phyloP scores from a whole-genome alignment of 2,888 invertebrate genomes.

The Diplolepis rosae region DNA sequence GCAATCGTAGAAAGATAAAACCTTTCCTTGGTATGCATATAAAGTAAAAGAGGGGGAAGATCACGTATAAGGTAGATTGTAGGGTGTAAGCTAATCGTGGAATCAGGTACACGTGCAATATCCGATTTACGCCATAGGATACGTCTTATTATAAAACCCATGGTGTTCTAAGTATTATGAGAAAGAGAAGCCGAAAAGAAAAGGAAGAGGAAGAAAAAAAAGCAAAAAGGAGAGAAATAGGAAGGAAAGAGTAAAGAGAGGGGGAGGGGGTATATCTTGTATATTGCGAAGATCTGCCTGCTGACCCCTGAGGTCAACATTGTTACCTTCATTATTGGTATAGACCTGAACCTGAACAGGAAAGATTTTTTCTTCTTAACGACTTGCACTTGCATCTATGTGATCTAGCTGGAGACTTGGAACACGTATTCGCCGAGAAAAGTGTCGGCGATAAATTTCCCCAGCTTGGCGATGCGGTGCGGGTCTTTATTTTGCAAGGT shows the following conservation, averaged over 20 bases:
- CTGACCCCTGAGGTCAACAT: conserved; percentile 65
- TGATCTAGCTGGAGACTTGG: conserved; percentile 7
- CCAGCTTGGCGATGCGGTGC: not conserved
- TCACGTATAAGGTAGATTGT: conserved; percentile 66
- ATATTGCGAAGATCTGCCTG: conserved; percentile 62
- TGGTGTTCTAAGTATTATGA: conserved; percentile 37
- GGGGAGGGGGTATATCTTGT: conserved; percentile 39
- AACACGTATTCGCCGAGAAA: conserved; percentile 5
- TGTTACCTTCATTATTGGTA: conserved; percentile 67
- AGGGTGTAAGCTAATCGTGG: conserved; percentile 61
- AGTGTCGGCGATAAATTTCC: conserved; percentile 15
- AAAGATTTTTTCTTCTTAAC: not conserved
- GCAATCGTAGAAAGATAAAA: conserved; percentile 36
- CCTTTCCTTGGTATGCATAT: conserved; percentile 41
- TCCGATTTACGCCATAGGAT: conserved; percentile 54
- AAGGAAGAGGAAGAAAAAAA: conserved; percentile 32
- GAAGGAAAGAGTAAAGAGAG: conserved; percentile 25
- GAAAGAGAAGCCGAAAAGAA: not conserved
- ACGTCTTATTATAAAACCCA: conserved; percentile 59
- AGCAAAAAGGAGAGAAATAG: conserved; percentile 10
- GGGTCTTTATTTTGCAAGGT: conserved; percentile 23
- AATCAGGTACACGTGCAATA: conserved; percentile 60
- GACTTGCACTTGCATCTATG: not conserved
- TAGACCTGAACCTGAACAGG: conserved; percentile 41
- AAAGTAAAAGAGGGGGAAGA: conserved; percentile 54